Conservation (phyloP, 2,113 vertebrate species). For the Eulemur macaco region DNA sequence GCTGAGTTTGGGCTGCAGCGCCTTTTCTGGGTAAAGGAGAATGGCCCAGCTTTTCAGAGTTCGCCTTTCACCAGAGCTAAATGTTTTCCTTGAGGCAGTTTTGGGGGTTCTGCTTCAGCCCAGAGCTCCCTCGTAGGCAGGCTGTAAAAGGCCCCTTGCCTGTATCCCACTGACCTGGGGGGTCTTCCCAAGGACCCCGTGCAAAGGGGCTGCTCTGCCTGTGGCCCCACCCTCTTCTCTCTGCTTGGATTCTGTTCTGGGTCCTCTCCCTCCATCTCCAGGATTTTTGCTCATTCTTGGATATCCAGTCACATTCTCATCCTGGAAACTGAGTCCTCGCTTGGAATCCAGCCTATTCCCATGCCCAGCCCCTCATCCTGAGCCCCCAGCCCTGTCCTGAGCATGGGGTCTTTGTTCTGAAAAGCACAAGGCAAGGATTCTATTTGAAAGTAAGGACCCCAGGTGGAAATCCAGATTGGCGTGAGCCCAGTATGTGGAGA, state of each 20-base stretch:
- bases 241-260: not conserved
- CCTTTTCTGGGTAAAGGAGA: not conserved
- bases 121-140: not conserved
- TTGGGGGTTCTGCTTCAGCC: not conserved
- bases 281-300: not conserved
- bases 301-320: not conserved
- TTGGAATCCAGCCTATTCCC: not conserved
- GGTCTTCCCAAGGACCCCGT: not conserved
- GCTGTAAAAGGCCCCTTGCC: not conserved
- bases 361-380: not conserved
- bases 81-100: not conserved
- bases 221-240: not conserved
- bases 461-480: not conserved
- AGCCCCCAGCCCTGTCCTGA: not conserved
- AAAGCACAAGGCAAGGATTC: not conserved
- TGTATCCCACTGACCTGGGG: not conserved
- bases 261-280: not conserved
- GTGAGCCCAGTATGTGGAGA: not conserved
- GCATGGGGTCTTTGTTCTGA: not conserved
- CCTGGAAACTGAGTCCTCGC: not conserved
- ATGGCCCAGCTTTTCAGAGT: not conserved
- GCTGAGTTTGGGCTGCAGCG: not conserved
- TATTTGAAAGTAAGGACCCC: not conserved
- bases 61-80: not conserved
- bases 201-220: not conserved